A percentile compares a stretch with the other conserved stretches of the same genome.
Conservation (phyloP, 2,113 vertebrate species). For the Alosa alosa region DNA sequence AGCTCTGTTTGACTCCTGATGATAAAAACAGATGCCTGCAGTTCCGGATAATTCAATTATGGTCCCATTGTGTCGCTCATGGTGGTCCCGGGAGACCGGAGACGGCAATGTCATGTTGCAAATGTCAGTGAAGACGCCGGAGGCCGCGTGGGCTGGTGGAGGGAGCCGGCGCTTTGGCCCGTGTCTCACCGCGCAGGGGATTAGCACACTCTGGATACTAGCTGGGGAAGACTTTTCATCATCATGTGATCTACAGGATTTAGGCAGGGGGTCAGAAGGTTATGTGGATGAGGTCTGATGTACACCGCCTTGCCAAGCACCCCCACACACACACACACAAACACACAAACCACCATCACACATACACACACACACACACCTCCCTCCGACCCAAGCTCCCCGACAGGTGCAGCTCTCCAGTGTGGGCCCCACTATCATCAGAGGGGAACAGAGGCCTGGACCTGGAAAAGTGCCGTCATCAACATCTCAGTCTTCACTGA, state of each 20-base stretch:
- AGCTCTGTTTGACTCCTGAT: slow-evolving; percentile 52
- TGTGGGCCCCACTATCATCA: slow-evolving; percentile 1
- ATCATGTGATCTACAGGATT: slow-evolving; percentile 26
- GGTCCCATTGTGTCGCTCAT: slow-evolving; percentile 49
- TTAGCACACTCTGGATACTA: neutral
- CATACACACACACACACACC: no score
- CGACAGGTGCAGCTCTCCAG: neutral
- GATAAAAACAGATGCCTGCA: slow-evolving; percentile 64
- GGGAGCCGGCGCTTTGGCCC: neutral
- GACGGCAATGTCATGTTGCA: slow-evolving; percentile 47
- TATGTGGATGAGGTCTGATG: neutral
- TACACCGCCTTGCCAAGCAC: neutral
- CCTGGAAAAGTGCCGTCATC: slow-evolving; percentile 6
- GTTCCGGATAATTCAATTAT: slow-evolving; percentile 66
- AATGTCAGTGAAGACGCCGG: slow-evolving; percentile 27
- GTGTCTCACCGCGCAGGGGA: neutral
- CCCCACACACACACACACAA: no score
- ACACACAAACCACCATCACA: no score
- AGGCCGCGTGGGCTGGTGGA: neutral
- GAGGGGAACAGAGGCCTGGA: neutral
- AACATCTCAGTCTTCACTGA: neutral
- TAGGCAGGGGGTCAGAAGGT: slow-evolving; percentile 8
- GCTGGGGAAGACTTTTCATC: slow-evolving; percentile 25
- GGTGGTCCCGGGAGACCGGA: slow-evolving; percentile 46
- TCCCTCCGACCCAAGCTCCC: neutral